These are phyloP conservation scores for Eupeodes corollae DNA, from an alignment of 1,140 invertebrate genomes.

Conservation along the genomic window DNA sequence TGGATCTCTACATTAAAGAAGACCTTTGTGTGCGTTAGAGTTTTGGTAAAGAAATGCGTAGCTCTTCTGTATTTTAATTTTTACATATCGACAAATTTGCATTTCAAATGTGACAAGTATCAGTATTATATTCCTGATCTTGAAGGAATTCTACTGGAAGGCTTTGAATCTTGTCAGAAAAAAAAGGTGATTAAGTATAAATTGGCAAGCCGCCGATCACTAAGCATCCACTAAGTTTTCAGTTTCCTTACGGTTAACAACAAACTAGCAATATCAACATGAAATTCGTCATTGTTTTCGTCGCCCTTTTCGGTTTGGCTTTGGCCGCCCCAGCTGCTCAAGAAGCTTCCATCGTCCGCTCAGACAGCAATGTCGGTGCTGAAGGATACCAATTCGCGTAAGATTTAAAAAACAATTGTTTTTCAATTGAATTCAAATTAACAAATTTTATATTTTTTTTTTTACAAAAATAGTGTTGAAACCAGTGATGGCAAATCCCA, in stretches of 20 bases:
- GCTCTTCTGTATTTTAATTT: too few species aligned
- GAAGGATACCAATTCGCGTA: background rate
- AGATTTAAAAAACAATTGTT: background rate
- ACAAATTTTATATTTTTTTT: constrained; percentile 1
- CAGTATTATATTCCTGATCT: too few species aligned
- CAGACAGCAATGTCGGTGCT: background rate
- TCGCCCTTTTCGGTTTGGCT: background rate
- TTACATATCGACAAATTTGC: too few species aligned
- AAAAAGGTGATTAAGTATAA: too few species aligned
- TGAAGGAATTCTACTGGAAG: too few species aligned
- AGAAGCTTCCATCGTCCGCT: constrained; percentile 12
- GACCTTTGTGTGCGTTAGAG: too few species aligned
- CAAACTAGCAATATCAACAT: background rate
- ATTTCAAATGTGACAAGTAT: too few species aligned
- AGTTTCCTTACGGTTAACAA: background rate
- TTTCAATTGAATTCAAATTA: background rate
- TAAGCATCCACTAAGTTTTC: too few species aligned
- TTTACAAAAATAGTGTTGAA: constrained; percentile 43
- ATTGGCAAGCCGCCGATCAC: too few species aligned
- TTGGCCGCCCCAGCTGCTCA: background rate
- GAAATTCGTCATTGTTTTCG: constrained; percentile 4
- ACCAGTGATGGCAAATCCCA: constrained; percentile 52
- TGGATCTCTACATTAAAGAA: too few species aligned
- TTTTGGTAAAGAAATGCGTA: too few species aligned
- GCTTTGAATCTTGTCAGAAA: too few species aligned